Evolutionary conservation across 2,113 vertebrate species (phyloP), one percentile per base, ranked within the genome.

Genomic region (Oenanthe melanoleuca): DNA sequence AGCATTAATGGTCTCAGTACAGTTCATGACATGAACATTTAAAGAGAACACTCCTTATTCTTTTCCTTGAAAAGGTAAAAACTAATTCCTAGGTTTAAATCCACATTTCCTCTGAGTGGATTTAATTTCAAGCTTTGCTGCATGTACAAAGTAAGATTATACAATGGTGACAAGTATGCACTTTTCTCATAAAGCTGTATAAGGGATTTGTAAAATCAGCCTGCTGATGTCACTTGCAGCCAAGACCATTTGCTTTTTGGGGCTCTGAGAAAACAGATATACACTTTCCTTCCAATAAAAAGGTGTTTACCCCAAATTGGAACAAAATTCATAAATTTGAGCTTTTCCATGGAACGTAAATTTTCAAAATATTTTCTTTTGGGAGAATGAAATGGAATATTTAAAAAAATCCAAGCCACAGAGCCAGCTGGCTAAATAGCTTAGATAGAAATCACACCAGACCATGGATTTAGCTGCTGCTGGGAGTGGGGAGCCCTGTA

Each of bases 291-390:
- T 80, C 23, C 31, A 79, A 33, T 59, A 81, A 49, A 56, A 88
- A 88, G 21, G 40, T 75, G 31, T 53, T 93, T 89, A 88, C 53
- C 49, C 26, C 23, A 70, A 45, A 75, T 4, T 87, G 69, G 84
- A 93, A 84, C 6, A 83, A 88, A 84, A 64, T 52, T 67, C 26
- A 74, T 83, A 80, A 89, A 86, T 87, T 56, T 63, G 63, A 91
- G 29, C 57, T 93, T 92, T 92, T 84, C 69, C 53, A 44, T 84
- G 69, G 37, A 95, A 92, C 0, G 0, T 77, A 92, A 78, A 84
- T 81, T 89, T 95, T 72, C 15, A 92, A 92, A 95, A 90, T 88
- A 80, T 86, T 93, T 93, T 89, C 38, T 67, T 93, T 83, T 80
- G 52, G 47, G 75, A 90, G 61, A 89, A 91, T 5, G 1, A 71